phyloP scores from a whole-genome alignment of 30 jellyfish, hydroid and myxozoan genomes.

The Chrysaora quinquecirrha region DNA sequence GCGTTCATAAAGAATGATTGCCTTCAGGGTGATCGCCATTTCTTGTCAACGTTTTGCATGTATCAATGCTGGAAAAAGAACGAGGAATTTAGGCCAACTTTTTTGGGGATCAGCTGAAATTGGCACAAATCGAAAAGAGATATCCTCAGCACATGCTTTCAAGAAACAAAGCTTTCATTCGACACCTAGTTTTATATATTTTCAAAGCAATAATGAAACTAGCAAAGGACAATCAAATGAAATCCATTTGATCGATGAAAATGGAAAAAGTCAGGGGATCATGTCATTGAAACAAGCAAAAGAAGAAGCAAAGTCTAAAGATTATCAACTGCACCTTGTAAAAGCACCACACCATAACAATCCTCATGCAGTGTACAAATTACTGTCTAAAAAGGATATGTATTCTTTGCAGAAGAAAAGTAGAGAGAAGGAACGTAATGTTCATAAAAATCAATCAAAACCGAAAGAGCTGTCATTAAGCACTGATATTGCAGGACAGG shows the following conservation, averaged over 20 bases:
- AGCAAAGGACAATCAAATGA: no score
- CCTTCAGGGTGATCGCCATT: no score
- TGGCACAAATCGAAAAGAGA: no score
- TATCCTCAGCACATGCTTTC: no score
- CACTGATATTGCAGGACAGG: conserved; percentile 72
- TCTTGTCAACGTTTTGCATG: no score
- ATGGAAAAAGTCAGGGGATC: conserved; percentile 65
- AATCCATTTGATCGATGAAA: conserved; percentile 74
- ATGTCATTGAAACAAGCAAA: conserved; percentile 56
- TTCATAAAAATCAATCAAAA: conserved; percentile 28
- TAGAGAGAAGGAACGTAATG: conserved; percentile 4
- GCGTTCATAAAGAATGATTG: no score
- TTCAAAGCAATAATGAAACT: no score
- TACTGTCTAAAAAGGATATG: conserved; percentile 38
- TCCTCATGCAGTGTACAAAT: conserved; percentile 63
- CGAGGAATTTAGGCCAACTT: no score
- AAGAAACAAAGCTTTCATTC: no score
- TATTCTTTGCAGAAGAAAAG: conserved; percentile 37
- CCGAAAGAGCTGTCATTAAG: conserved; percentile 51
- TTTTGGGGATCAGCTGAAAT: no score
- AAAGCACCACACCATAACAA: conserved; percentile 42
- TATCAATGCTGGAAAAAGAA: no score
- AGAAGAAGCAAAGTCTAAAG: conserved; percentile 46
- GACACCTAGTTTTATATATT: no score
- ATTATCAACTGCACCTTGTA: conserved; percentile 41